Evolutionary conservation across 2,797 vertebrate species (phyloP).

Genomic region (Anas bahamensis): DNA sequence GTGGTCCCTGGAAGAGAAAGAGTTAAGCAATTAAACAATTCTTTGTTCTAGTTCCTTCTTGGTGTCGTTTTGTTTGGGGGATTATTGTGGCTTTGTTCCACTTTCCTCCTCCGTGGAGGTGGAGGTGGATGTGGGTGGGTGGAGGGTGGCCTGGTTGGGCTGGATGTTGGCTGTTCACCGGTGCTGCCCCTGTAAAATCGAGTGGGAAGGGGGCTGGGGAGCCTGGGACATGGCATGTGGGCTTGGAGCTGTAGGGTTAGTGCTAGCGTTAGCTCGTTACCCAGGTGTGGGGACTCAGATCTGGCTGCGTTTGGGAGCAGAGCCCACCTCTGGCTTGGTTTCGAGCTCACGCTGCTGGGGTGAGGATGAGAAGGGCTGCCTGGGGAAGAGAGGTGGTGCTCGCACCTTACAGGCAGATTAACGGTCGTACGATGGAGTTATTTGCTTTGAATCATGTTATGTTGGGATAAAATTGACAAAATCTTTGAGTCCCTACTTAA

Average conservation of each 20-base stretch:
- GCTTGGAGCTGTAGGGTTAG: not conserved
- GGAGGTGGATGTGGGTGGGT: not conserved
- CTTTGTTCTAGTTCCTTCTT: conserved; percentile 68
- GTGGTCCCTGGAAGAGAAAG: conserved; percentile 80
- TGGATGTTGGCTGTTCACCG: not conserved
- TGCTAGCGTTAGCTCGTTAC: accelerated
- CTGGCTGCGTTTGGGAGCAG: not conserved
- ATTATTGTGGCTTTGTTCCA: not conserved
- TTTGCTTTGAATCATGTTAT: not conserved
- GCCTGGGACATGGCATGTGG: accelerated
- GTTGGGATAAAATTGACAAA: not conserved
- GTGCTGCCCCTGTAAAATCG: not conserved
- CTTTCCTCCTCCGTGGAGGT: not conserved
- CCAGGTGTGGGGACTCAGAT: not conserved
- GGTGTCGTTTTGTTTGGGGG: conserved; percentile 64
- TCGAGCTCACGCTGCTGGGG: not conserved
- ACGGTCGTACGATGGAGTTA: not conserved
- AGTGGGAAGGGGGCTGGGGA: not conserved
- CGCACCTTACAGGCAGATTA: accelerated
- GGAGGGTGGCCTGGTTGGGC: not conserved
- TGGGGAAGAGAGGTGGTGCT: not conserved
- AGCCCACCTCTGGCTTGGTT: not conserved
- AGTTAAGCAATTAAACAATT: conserved; percentile 78
- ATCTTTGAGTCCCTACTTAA: not conserved
- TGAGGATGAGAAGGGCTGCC: not conserved